Percentiles rank a stretch among this genome's conserved stretches.
These are phyloP conservation scores for Drosophila tristis DNA, from an alignment of 1,140 invertebrate genomes.

Conservation along the genomic window DNA sequence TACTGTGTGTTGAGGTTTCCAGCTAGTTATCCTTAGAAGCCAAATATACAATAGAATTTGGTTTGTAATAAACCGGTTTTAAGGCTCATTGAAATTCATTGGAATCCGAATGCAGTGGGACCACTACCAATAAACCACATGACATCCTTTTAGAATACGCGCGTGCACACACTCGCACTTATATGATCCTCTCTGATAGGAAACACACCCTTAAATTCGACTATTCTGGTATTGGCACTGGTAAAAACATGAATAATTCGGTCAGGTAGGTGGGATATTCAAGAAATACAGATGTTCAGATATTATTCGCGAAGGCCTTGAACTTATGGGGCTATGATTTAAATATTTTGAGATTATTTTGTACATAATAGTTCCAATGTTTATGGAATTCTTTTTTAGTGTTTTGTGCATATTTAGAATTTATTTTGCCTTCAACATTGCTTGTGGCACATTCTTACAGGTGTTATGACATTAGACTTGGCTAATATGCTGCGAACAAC, in stretches of 20 bases:
- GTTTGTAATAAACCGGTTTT: slow-evolving; percentile 45
- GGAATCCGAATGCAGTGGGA: slow-evolving; percentile 32
- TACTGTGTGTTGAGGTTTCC: too few species aligned
- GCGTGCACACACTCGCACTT: not conserved
- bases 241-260: not conserved
- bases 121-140: slow-evolving; percentile 10
- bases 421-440: too few species aligned
- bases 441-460: too few species aligned
- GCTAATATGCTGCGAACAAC: too few species aligned
- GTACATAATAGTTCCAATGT: too few species aligned
- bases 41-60: slow-evolving; percentile 7
- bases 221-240: slow-evolving; percentile 11
- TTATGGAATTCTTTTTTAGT: too few species aligned
- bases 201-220: slow-evolving; percentile 46
- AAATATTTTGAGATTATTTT: too few species aligned
- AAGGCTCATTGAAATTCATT: slow-evolving; percentile 4
- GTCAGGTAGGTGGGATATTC: slow-evolving; percentile 7
- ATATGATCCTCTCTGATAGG: slow-evolving; percentile 52
- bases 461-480: too few species aligned
- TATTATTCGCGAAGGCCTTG: too few species aligned
- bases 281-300: too few species aligned
- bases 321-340: too few species aligned
- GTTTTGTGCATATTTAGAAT: too few species aligned
- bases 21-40: not conserved
- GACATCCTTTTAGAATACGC: slow-evolving; percentile 16